These are phyloP conservation scores for Pygoscelis antarcticus DNA, from an alignment of 2,113 vertebrate genomes.

Conservation along the genomic window DNA sequence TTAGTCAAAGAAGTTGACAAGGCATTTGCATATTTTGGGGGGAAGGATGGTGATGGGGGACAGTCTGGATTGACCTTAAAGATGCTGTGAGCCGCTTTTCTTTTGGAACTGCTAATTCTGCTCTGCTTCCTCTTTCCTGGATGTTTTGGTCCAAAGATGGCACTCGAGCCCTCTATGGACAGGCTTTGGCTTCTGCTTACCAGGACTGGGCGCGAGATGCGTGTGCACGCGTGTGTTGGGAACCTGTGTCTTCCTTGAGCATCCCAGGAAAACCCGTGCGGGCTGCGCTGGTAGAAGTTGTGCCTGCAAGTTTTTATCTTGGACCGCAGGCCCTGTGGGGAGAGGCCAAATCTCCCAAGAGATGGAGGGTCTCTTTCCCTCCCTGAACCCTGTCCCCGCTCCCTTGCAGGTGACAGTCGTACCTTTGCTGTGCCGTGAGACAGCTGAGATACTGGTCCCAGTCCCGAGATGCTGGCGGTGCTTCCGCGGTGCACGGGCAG, in stretches of 20 bases:
- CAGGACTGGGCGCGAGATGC: neutral
- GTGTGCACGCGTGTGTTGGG: rapidly evolving
- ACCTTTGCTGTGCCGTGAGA: rapidly evolving
- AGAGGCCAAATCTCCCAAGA: neutral
- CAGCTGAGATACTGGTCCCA: neutral
- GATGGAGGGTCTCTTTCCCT: neutral
- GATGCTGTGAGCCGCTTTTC: neutral
- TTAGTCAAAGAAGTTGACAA: constrained; percentile 41
- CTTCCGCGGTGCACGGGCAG: rapidly evolving
- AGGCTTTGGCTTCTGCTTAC: neutral
- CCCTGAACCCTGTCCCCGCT: neutral
- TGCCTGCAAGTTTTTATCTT: neutral
- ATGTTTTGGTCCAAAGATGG: neutral
- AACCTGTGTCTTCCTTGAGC: neutral
- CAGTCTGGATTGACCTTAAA: neutral
- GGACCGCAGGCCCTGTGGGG: no score
- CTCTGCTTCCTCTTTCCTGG: neutral
- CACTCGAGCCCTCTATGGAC: neutral
- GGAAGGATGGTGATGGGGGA: neutral
- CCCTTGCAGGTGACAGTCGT: neutral
- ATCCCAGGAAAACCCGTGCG: neutral
- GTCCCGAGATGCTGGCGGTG: rapidly evolving
- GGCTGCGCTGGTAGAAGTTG: neutral
- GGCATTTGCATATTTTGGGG: neutral
- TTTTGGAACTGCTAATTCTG: neutral